These are phyloP conservation scores for Erpobdella octoculata DNA, from an alignment of 2,888 invertebrate genomes.

Conservation along the genomic window DNA sequence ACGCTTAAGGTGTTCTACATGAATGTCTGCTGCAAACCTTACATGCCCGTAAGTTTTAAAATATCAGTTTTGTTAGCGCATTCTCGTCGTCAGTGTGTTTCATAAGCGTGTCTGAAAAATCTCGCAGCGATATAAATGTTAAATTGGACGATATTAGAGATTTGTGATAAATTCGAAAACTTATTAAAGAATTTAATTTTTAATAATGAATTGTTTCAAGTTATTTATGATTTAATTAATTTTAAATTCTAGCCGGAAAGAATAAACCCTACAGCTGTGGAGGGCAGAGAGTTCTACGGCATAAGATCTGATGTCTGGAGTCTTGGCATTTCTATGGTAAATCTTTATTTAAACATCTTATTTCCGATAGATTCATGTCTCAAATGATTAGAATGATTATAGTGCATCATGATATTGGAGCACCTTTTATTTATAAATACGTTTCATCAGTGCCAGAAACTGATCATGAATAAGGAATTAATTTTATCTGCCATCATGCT, in stretches of 20 bases:
- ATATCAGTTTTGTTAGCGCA: no score
- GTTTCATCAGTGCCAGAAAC: no score
- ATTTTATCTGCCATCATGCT: background rate
- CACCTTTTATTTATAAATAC: no score
- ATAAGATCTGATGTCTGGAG: constrained; percentile 23
- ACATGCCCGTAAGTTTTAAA: no score
- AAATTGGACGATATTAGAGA: no score
- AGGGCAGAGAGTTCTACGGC: constrained; percentile 18
- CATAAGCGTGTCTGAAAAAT: no score
- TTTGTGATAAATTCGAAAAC: no score
- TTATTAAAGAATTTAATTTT: no score
- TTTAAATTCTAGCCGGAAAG: constrained; percentile 24
- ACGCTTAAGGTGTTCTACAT: background rate
- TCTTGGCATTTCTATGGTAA: constrained; percentile 18
- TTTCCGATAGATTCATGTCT: no score
- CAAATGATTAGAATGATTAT: background rate
- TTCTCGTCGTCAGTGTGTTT: no score
- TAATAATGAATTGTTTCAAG: no score
- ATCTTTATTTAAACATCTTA: background rate
- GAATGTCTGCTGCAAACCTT: background rate
- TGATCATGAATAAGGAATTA: background rate
- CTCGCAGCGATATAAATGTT: no score
- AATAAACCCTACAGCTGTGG: constrained; percentile 18
- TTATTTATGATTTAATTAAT: background rate
- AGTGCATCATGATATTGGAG: background rate